A percentile compares a stretch with the other conserved stretches of the same genome.
Conservation (phyloP, 2,797 vertebrate species). For the Lophotriccus pileatus region DNA sequence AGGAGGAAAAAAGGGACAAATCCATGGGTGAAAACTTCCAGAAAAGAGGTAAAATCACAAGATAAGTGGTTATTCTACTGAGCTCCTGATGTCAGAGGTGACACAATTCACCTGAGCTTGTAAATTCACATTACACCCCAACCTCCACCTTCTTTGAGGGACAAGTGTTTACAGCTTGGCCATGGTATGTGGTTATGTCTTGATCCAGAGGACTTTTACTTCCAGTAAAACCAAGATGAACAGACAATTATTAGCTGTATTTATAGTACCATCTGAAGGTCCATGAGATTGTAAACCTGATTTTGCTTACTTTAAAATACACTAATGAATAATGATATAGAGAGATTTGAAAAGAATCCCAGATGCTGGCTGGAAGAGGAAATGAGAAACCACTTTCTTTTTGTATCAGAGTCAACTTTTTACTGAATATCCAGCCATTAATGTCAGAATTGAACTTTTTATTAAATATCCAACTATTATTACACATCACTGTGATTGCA, state of each 20-base stretch:
- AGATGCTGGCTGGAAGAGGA: background rate
- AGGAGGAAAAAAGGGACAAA: background rate
- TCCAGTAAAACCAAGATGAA: background rate
- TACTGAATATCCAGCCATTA: background rate
- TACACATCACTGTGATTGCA: background rate
- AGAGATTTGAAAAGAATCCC: background rate
- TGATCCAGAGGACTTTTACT: background rate
- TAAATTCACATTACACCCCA: background rate
- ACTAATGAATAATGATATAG: background rate
- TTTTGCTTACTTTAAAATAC: background rate
- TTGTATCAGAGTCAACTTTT: background rate
- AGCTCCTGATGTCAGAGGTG: background rate
- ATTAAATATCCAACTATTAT: background rate
- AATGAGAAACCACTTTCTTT: background rate
- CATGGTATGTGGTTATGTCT: background rate
- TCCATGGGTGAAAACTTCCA: accelerated
- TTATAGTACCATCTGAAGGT: background rate
- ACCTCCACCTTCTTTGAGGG: background rate
- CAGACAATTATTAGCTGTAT: background rate
- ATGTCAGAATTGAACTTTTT: background rate
- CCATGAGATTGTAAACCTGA: background rate
- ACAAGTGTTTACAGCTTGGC: background rate
- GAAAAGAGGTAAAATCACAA: background rate
- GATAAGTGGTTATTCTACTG: background rate
- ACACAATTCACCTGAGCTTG: background rate